Evolutionary conservation across 2,113 vertebrate species (phyloP).

Genomic region (Xiphophorus maculatus): DNA sequence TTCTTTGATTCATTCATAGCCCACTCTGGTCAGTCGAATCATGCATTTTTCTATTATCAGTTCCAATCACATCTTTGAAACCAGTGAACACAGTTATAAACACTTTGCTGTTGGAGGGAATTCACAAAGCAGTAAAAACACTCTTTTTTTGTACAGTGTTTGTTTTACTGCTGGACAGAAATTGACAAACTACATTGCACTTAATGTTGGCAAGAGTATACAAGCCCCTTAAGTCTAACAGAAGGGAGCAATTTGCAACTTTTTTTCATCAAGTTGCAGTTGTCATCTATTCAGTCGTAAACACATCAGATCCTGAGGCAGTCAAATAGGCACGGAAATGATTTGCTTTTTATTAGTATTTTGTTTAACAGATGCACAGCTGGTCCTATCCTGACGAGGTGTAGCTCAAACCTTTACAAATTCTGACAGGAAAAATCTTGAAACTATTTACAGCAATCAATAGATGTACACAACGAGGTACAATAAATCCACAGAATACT

Average conservation of each 20-base stretch:
- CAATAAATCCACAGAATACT: background rate
- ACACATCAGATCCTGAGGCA: background rate
- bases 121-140: background rate
- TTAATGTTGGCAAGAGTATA: background rate
- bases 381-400: background rate
- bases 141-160: background rate
- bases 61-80: constrained; percentile 37
- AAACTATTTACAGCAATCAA: background rate
- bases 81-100: constrained; percentile 39
- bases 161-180: background rate
- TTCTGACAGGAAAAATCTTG: background rate
- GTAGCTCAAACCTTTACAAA: background rate
- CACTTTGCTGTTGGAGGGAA: constrained; percentile 34
- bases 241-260: too few relatives aligned
- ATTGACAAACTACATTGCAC: background rate
- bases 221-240: background rate
- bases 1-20: constrained; percentile 24
- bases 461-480: background rate
- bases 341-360: background rate
- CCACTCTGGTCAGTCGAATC: constrained; percentile 30
- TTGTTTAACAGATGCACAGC: background rate
- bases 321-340: background rate
- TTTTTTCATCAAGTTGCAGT: background rate
- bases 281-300: background rate
- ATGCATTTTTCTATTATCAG: constrained; percentile 6